Evolutionary conservation across 2,113 vertebrate species (phyloP), one percentile per base, ranked within the genome.

Genomic region (Taurulus bubalis): DNA sequence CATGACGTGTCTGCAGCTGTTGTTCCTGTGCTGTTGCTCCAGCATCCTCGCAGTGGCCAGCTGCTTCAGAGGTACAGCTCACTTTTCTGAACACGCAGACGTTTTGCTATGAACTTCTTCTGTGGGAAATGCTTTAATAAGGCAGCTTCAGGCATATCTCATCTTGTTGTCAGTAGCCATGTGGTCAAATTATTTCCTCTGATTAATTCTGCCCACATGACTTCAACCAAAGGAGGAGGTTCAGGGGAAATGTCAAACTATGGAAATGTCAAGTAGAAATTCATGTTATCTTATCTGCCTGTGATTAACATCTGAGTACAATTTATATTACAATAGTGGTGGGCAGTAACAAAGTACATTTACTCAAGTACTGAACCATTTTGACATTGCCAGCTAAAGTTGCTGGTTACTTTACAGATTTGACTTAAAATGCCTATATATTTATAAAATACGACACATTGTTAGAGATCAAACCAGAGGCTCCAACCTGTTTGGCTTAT

Each of bases 1-100:
- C 77, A 89, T 87, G 88, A 80, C 8, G 79, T 45, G 24, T 70
- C 1, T n/a, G 34, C 62, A 32, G 49, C 34, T 86, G n/a, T 62
- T 91, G 45, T 75, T 81, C 0, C 16, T 74, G 77, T 73, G 71
- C 4, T 86, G 85, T 22, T 80, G 62, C 71, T 77, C 16, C 71
- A 22, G 53, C 53, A 14, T 81, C 76, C 12, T 71, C 0, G 1
- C 47, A 6, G 36, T 12, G 47, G 53, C 47, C 56, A 11, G 24
- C 69, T 6, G 30, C 56, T 1, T 62, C 45, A 0, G 0, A 89
- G 83, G 85, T 91, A 84, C n/a, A 6, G 15, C 7, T 59, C 38
- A 0, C 10, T 32, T 15, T 1, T 49, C 9, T 6, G 16, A 2
- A 6, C 3, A 2, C 14, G 4, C 4, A 28, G 9, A 24, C 15